Evolutionary conservation across 2,888 invertebrate genomes (phyloP).

Genomic region (Ormyrus thymus): DNA sequence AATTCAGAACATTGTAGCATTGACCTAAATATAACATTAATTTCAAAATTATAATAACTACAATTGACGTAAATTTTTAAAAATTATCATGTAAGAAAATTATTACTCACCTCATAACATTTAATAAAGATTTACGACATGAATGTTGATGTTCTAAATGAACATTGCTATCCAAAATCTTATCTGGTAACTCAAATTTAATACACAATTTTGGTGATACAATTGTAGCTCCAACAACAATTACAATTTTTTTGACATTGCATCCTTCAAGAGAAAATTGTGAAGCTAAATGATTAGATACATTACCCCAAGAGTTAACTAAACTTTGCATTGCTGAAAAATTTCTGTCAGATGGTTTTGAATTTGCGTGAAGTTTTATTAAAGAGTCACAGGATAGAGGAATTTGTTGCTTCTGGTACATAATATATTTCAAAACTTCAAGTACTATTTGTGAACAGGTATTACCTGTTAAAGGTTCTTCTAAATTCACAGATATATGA

Average conservation of each 20-base stretch:
- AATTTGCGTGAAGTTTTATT: constrained; percentile 63
- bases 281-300: constrained; percentile 65
- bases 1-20: constrained; percentile 69
- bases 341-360: constrained; percentile 66
- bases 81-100: constrained; percentile 1
- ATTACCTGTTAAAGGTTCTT: constrained; percentile 71
- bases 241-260: constrained; percentile 68
- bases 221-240: constrained; percentile 72
- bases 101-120: constrained; percentile 70
- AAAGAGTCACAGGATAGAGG: constrained; percentile 73
- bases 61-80: constrained; percentile 6
- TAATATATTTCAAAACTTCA: constrained; percentile 73
- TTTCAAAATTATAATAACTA: neutral
- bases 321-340: constrained; percentile 62
- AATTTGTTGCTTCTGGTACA: constrained; percentile 74
- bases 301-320: constrained; percentile 61
- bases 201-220: constrained; percentile 71
- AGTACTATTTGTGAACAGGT: constrained; percentile 71
- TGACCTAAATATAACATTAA: constrained; percentile 64
- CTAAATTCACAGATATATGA: constrained; percentile 67
- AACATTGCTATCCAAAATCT: constrained; percentile 65
- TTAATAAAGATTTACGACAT: constrained; percentile 69
- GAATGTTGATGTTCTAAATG: constrained; percentile 70
- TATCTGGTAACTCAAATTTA: constrained; percentile 65
- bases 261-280: constrained; percentile 65